phyloP scores from a whole-genome alignment of 2,888 invertebrate genomes.

The Scaptodrosophila latifasciaeformis region DNA sequence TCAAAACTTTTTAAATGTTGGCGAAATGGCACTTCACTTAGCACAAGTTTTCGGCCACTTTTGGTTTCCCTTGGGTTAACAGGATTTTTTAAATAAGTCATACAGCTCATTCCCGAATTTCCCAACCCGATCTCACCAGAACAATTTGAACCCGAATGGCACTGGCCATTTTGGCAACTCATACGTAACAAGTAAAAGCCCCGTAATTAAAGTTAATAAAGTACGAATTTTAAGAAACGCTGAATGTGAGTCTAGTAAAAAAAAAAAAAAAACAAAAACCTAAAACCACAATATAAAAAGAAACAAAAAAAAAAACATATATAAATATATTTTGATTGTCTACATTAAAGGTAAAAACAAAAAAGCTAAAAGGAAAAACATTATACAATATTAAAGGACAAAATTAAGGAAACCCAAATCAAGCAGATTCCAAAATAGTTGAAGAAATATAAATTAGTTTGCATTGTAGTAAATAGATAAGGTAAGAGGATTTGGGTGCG shows the following conservation, averaged over 20 bases:
- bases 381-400: constrained; percentile 2
- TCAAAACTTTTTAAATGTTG: too few species aligned
- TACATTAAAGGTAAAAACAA: constrained; percentile 29
- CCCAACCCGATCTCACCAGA: too few species aligned
- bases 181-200: constrained; percentile 56
- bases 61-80: too few species aligned
- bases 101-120: too few species aligned
- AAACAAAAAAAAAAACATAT: constrained; percentile 18
- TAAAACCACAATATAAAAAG: constrained; percentile 5
- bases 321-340: constrained; percentile 51
- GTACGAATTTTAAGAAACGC: constrained; percentile 71
- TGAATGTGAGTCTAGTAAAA: constrained; percentile 69
- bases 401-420: constrained; percentile 3
- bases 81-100: too few species aligned
- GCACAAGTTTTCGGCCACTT: too few species aligned
- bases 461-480: not conserved
- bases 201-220: constrained; percentile 58
- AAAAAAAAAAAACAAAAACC: constrained; percentile 49
- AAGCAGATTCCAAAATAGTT: constrained; percentile 10
- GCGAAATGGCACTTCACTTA: too few species aligned
- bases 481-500: not conserved
- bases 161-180: too few species aligned
- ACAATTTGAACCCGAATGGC: too few species aligned
- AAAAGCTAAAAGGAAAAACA: constrained; percentile 8
- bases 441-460: not conserved